Base-by-base conservation (phyloP, 2,797 vertebrate species). In the Crenuchus spilurus region DNA sequence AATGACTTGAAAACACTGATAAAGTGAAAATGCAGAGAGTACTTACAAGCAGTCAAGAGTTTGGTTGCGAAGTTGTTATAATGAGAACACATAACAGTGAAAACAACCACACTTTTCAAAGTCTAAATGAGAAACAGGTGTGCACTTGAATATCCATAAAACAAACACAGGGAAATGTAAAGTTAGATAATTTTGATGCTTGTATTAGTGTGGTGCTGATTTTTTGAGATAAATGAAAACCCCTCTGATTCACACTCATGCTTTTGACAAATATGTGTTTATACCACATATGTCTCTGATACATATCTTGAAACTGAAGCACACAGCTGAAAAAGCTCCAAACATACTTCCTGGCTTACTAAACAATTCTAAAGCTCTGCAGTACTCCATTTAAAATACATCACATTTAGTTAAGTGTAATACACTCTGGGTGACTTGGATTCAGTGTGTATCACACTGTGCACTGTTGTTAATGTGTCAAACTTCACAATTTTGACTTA, bases 41-140 rank as follows among this genome's bases (percentile, higher is more conserved):
- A 31, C 31, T 68, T 68, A 60, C 8, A 18, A 51, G 30, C 62
- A 62, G 44, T 55, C 55, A 52, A 54, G 55, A 61, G 73, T 46
- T 52, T 48, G 44, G 44, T 33, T 51, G 60, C 49, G 37, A 75
- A n/a, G 64, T 13, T 41, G 72, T 61, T 18, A 61, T 42, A 69
- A 75, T 68, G 33, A 22, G 33, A 68, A 51, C 64, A 26, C 24
- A 6, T 4, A 42, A 52, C 39, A 46, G 33, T 20, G 54, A 51
- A 51, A 74, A 67, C 31, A 30, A n/a, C 58, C 39, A 35, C 18
- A 26, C 18, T 61, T 61, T 57, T 57, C 42, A 28, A 26, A 30
- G 37, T 37, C 31, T 42, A 51, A 61, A 75, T 61, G 73, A 69
- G 64, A 75, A 75, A 24, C 73, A 75, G 73, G 64, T 75, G 73